phyloP scores from a whole-genome alignment of 2,797 vertebrate genomes.

The Melanotaenia parkinsoni region DNA sequence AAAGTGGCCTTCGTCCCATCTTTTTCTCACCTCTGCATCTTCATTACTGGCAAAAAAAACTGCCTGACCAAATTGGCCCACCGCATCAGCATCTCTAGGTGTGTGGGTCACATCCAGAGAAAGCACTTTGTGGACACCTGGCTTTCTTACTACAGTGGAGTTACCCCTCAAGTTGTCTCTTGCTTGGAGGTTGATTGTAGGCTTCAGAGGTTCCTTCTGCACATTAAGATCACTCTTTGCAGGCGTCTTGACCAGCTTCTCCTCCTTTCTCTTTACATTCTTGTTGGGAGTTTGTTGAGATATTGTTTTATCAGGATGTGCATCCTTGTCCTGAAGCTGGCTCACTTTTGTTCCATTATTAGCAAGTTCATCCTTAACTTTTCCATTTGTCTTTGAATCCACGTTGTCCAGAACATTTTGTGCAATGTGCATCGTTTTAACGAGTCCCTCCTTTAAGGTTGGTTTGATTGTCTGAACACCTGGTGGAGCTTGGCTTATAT shows the following conservation, averaged over 20 bases:
- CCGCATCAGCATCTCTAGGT: slow-evolving; percentile 85
- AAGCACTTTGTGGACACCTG: slow-evolving; percentile 84
- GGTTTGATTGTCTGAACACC: slow-evolving; percentile 42
- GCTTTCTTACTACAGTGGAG: slow-evolving; percentile 34
- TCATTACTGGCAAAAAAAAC: slow-evolving; percentile 80
- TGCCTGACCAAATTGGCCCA: slow-evolving; percentile 91
- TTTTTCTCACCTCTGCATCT: slow-evolving; percentile 83
- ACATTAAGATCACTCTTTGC: slow-evolving; percentile 14
- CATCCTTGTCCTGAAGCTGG: neutral
- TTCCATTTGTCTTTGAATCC: slow-evolving; percentile 15
- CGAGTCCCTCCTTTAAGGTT: slow-evolving; percentile 24
- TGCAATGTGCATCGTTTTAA: neutral
- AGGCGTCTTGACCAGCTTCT: neutral
- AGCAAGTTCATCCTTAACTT: neutral
- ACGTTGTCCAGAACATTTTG: slow-evolving; percentile 6
- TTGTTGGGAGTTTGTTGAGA: slow-evolving; percentile 24
- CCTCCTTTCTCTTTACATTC: slow-evolving; percentile 27
- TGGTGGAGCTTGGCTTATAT: slow-evolving; percentile 39
- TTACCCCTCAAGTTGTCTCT: slow-evolving; percentile 20
- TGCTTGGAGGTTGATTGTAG: neutral
- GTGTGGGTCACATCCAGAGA: slow-evolving; percentile 84
- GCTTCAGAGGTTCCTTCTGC: slow-evolving; percentile 6
- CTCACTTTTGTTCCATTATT: slow-evolving; percentile 25
- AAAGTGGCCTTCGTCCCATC: slow-evolving; percentile 96
- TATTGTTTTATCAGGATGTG: slow-evolving; percentile 30